Base-by-base conservation (phyloP, 2,888 invertebrate genomes). In the Acanthosoma haemorrhoidale region DNA sequence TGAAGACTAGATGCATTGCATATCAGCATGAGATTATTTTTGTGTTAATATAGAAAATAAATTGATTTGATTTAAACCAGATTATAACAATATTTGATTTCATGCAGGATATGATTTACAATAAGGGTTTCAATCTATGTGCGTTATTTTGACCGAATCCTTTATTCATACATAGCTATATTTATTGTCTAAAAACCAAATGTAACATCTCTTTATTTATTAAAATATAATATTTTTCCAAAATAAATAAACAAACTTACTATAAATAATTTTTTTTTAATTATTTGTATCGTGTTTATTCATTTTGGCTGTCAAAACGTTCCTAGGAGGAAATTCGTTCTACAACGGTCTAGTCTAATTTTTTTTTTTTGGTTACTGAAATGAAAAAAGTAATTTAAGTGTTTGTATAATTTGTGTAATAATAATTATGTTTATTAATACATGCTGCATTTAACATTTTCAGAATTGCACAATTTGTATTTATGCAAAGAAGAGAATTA, bases 131-230 rank as follows among this genome's bases (percentile, higher is more conserved):
- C 43, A 21, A 16, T 60, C 36, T 61, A n/a, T 61, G 61, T 61
- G 61, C 36, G 61, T 61, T 61, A 61, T 61, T 61, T 61, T 61
- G 36, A 61, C 36, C 36, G 34, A 61, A 36, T 61, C 18, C 29
- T 51, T n/a, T n/a, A n/a, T n/a, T n/a, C n/a, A n/a, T n/a, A n/a
- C n/a, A n/a, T n/a, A n/a, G n/a, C n/a, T n/a, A n/a, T n/a, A n/a
- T n/a, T n/a, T n/a, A n/a, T n/a, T n/a, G n/a, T n/a, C n/a, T n/a
- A n/a, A n/a, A n/a, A n/a, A n/a, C n/a, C n/a, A n/a, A n/a, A n/a
- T n/a, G n/a, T n/a, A n/a, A n/a, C n/a, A n/a, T n/a, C n/a, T n/a
- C n/a, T n/a, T n/a, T n/a, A n/a, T n/a, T n/a, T n/a, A n/a, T n/a
- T n/a, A n/a, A n/a, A n/a, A n/a, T n/a, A n/a, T 25, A 51, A 25